phyloP scores from a whole-genome alignment of 2,113 vertebrate species.

The Stegostoma tigrinum region DNA sequence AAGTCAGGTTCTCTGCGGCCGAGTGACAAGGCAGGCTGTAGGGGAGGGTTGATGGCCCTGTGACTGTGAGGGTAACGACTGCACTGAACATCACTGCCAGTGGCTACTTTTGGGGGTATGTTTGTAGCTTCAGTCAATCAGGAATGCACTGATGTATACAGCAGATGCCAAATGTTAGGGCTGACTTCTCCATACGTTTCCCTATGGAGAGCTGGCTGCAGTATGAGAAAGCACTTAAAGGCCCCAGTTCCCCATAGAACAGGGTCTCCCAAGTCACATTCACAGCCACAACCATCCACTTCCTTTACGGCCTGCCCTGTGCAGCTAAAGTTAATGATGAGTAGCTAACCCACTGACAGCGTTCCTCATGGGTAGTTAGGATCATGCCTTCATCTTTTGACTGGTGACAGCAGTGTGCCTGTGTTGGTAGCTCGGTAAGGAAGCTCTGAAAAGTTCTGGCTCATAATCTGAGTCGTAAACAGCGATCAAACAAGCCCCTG shows the following conservation, averaged over 20 bases:
- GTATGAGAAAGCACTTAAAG: background rate
- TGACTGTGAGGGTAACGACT: background rate
- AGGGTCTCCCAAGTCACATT: background rate
- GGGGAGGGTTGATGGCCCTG: background rate
- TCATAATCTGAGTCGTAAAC: background rate
- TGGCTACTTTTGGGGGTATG: background rate
- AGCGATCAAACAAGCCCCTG: background rate
- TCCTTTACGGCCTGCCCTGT: background rate
- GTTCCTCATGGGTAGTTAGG: background rate
- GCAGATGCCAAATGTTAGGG: background rate
- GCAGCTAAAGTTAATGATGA: background rate
- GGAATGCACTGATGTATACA: conserved; percentile 9
- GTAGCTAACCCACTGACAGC: background rate
- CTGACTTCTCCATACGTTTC: background rate
- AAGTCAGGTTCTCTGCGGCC: background rate
- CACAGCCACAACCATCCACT: background rate
- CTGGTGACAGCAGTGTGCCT: too few species aligned
- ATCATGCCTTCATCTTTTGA: background rate
- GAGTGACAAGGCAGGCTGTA: background rate
- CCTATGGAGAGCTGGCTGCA: background rate
- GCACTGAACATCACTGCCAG: background rate
- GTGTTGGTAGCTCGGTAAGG: background rate
- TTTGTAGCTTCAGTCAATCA: background rate
- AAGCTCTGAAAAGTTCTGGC: background rate
- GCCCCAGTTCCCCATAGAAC: background rate